phyloP scores from a whole-genome alignment of 2,888 invertebrate species.

The Drosophila nr. fundita region DNA sequence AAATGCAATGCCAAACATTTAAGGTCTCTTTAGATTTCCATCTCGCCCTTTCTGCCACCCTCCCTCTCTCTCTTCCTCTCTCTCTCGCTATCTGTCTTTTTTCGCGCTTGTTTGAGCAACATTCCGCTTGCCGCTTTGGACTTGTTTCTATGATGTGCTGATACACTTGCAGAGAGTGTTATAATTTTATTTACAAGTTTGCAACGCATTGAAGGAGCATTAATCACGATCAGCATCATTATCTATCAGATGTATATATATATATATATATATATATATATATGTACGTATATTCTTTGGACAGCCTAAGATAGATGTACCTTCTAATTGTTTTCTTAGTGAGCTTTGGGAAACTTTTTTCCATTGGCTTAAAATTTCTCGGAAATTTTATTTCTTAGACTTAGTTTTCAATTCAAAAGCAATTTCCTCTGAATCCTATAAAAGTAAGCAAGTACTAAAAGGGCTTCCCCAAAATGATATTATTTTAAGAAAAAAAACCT shows the following conservation, averaged over 20 bases:
- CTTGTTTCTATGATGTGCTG: conserved; percentile 1
- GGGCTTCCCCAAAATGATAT: neutral
- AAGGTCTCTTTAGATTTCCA: conserved; percentile 5
- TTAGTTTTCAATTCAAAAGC: neutral
- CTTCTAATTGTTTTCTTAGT: neutral
- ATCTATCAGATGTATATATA: too few relatives aligned
- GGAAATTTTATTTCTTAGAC: neutral
- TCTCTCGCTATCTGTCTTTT: neutral
- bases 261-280: too few relatives aligned
- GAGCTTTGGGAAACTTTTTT: neutral
- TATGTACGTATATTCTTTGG: too few relatives aligned
- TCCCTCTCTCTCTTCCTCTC: neutral
- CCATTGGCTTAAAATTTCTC: neutral
- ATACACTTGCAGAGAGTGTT: neutral
- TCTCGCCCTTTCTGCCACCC: neutral
- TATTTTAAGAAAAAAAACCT: neutral
- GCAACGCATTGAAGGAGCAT: neutral
- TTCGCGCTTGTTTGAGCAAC: conserved; percentile 27
- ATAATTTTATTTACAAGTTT: neutral
- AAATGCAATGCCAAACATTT: conserved; percentile 52
- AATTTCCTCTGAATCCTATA: neutral
- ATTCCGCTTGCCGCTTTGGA: conserved; percentile 31
- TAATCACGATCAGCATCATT: neutral
- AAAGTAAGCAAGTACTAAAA: neutral
- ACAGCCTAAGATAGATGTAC: too few relatives aligned